A percentile compares a stretch with the other conserved stretches of the same genome.
Evolutionary conservation across 2,797 vertebrate genomes (phyloP).

Genomic region (Peromyscus nudipes): DNA sequence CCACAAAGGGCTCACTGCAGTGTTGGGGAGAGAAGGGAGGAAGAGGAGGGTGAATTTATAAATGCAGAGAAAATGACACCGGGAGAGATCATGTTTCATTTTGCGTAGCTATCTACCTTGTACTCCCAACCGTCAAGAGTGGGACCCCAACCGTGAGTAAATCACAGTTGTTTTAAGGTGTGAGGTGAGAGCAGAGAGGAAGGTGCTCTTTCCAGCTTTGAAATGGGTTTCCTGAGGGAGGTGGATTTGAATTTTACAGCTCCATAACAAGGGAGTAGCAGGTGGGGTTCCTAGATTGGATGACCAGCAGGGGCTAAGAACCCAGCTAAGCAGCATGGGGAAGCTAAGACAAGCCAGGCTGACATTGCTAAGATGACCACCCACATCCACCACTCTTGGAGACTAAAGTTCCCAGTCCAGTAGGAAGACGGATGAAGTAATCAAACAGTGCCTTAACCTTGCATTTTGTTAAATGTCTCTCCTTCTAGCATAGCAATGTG

Average conservation of each 20-base stretch:
- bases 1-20: neutral
- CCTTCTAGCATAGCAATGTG: neutral
- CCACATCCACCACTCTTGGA: neutral
- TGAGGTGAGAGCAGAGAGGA: neutral
- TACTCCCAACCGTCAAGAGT: neutral
- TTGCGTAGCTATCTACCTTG: neutral
- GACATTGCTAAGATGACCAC: neutral
- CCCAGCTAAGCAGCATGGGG: accelerated
- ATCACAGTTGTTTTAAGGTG: accelerated
- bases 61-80: neutral
- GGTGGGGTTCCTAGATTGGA: neutral
- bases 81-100: neutral
- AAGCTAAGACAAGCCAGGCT: neutral
- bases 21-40: neutral
- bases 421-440: neutral
- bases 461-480: neutral
- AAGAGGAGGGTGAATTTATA: neutral
- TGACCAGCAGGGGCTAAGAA: neutral
- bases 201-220: neutral
- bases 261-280: neutral
- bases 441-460: neutral
- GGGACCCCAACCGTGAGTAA: neutral
- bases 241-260: neutral
- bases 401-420: neutral
- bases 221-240: neutral